Percentiles rank a stretch among this genome's conserved stretches.
Conservation (phyloP, 2,888 invertebrate genomes). For the Ischnura elegans region DNA sequence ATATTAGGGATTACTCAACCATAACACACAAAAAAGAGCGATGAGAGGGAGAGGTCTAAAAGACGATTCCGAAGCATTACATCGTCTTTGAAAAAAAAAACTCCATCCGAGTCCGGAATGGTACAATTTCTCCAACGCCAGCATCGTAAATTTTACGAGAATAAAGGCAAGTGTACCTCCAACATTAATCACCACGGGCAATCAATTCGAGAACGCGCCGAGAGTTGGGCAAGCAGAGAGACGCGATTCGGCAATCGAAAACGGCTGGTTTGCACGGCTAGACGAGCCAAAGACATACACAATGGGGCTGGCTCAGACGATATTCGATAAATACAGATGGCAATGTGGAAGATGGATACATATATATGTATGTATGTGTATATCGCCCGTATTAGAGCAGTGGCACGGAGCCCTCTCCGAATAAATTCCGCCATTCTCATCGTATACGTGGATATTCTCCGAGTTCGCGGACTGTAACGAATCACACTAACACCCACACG, state of each 20-base stretch:
- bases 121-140: neutral
- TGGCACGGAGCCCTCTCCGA: neutral
- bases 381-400: neutral
- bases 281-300: neutral
- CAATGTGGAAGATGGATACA: no score
- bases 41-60: no score
- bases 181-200: neutral
- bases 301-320: neutral
- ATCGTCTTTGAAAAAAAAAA: no score
- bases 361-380: no score
- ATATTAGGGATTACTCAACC: no score
- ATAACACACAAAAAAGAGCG: no score
- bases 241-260: neutral
- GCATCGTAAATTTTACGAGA: neutral
- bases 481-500: neutral
- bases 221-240: neutral
- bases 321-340: neutral
- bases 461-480: neutral
- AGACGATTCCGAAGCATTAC: no score
- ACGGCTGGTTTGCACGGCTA: neutral
- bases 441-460: neutral
- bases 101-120: neutral
- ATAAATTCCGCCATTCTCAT: neutral
- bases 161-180: neutral
- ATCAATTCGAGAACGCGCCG: neutral